These are phyloP conservation scores for Sigmodon hispidus DNA, from an alignment of 2,113 vertebrate genomes.

Conservation along the genomic window DNA sequence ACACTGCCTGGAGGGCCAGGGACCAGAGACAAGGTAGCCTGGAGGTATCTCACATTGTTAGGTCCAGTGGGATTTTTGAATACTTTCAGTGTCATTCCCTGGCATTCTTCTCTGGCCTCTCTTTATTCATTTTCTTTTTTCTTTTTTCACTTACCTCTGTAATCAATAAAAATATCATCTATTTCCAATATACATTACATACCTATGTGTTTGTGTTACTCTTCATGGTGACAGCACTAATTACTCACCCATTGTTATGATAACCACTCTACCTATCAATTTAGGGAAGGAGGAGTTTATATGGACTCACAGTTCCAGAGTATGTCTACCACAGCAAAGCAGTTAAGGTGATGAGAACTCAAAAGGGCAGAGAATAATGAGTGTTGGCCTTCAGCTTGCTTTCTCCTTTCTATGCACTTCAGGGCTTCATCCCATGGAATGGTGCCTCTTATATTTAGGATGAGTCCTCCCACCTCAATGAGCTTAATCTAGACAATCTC, in stretches of 20 bases:
- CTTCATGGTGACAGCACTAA: neutral
- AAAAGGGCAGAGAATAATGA: neutral
- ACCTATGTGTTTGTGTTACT: neutral
- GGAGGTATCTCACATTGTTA: neutral
- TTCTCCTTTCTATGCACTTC: neutral
- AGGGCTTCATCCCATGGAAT: neutral
- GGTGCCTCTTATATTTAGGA: neutral
- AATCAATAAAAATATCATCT: neutral
- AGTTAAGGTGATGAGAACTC: neutral
- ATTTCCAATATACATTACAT: neutral
- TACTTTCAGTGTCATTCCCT: neutral
- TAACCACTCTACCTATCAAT: neutral
- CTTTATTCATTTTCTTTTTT: no score
- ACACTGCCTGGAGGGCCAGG: no score
- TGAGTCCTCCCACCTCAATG: neutral
- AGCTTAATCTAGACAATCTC: neutral
- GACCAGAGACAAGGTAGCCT: no score
- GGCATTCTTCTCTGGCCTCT: neutral
- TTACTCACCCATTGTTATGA: neutral
- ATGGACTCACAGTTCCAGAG: neutral
- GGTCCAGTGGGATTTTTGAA: neutral
- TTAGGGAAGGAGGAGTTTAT: neutral
- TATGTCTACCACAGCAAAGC: neutral
- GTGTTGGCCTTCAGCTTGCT: neutral
- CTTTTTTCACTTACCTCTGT: neutral